phyloP scores from a whole-genome alignment of 2,888 invertebrate species.

The Hyposoter didymator region DNA sequence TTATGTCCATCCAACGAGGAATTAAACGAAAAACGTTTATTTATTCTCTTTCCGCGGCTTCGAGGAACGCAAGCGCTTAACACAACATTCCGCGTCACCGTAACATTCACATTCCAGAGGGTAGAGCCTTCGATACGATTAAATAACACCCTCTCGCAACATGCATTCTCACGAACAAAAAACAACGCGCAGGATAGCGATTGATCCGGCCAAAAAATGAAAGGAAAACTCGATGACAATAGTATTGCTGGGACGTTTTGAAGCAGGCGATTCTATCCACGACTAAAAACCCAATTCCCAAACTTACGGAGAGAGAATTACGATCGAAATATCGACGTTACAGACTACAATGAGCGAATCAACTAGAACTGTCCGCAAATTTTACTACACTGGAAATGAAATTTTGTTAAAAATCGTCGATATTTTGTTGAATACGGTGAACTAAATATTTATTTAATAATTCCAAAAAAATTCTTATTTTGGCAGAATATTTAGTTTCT shows the following conservation, averaged over 20 bases:
- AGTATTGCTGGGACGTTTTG: background rate
- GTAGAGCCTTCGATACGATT: background rate
- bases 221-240: background rate
- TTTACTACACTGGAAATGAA: too few relatives aligned
- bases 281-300: background rate
- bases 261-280: background rate
- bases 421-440: too few relatives aligned
- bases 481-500: too few relatives aligned
- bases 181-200: background rate
- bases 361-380: too few relatives aligned
- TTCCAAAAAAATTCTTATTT: too few relatives aligned
- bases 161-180: background rate
- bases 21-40: slow-evolving; percentile 66
- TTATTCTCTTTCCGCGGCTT: background rate
- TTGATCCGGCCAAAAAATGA: background rate
- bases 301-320: too few relatives aligned
- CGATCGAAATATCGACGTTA: background rate
- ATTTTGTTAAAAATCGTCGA: too few relatives aligned
- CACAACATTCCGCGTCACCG: slow-evolving; percentile 19
- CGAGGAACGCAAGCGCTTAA: background rate
- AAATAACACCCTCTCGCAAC: background rate
- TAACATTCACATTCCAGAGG: background rate
- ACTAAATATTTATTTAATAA: too few relatives aligned
- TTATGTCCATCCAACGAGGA: slow-evolving; percentile 78
- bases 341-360: background rate